phyloP scores from a whole-genome alignment of 2,888 invertebrate species.

The Acleris holmiana region DNA sequence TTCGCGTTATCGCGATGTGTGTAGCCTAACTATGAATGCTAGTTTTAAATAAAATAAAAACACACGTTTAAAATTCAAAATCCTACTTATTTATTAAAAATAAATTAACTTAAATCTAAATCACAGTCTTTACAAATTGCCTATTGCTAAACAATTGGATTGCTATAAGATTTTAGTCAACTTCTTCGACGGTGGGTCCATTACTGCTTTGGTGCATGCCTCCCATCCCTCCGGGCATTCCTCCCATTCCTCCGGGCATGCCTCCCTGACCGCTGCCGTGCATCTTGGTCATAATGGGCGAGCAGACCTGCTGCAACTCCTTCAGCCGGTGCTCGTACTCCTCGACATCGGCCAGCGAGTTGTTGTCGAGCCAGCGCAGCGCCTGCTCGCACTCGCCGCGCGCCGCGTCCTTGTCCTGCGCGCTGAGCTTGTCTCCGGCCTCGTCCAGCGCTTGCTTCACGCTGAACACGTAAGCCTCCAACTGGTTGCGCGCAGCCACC shows the following conservation, averaged over 20 bases:
- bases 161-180: slow-evolving; percentile 16
- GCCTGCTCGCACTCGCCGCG: slow-evolving; percentile 75
- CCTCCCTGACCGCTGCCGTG: slow-evolving; percentile 56
- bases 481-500: slow-evolving; percentile 85
- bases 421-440: slow-evolving; percentile 76
- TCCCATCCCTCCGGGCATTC: too few species aligned
- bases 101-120: too few species aligned
- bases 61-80: too few species aligned
- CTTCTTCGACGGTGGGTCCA: slow-evolving; percentile 35
- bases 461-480: slow-evolving; percentile 85
- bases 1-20: too few species aligned
- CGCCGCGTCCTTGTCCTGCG: slow-evolving; percentile 80
- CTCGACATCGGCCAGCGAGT: slow-evolving; percentile 82
- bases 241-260: slow-evolving; percentile 15
- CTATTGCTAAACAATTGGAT: too few species aligned
- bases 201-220: slow-evolving; percentile 30
- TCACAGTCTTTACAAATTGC: too few species aligned
- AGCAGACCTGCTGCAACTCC: slow-evolving; percentile 79
- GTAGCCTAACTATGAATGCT: too few species aligned
- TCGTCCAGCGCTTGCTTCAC: slow-evolving; percentile 86
- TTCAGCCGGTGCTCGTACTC: slow-evolving; percentile 82
- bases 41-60: too few species aligned
- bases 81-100: too few species aligned
- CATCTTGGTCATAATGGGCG: slow-evolving; percentile 74
- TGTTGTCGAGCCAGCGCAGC: slow-evolving; percentile 87